Evolutionary conservation across 2,797 vertebrate species (phyloP).

Genomic region (Halcyon badia): DNA sequence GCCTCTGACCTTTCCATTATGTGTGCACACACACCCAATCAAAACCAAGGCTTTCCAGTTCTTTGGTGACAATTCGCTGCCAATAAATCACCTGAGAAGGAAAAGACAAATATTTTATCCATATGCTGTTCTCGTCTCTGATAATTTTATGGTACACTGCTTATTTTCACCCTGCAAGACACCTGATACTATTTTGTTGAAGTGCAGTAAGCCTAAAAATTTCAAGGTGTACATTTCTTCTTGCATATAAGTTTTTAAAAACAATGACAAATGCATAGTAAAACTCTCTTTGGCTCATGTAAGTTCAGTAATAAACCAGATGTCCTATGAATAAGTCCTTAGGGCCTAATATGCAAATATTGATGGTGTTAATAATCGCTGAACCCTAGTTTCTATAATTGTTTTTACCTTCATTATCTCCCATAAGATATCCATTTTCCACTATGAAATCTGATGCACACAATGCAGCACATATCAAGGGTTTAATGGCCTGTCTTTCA

Average conservation of each 20-base stretch:
- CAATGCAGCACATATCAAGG: conserved; percentile 57
- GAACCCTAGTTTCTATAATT: conserved; percentile 70
- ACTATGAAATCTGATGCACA: conserved; percentile 38
- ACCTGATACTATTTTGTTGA: conserved; percentile 11
- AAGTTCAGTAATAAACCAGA: conserved; percentile 69
- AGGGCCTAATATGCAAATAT: conserved; percentile 74
- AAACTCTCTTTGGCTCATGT: conserved; percentile 48
- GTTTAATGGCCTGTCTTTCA: conserved; percentile 74
- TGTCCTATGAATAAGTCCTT: conserved; percentile 52
- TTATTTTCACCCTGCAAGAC: not conserved
- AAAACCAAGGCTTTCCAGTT: not conserved
- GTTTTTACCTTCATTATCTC: conserved; percentile 76
- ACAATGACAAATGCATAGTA: conserved; percentile 44
- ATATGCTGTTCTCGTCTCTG: not conserved
- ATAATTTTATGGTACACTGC: not conserved
- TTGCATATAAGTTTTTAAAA: conserved; percentile 7
- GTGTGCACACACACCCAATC: not conserved
- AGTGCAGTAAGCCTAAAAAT: conserved; percentile 10
- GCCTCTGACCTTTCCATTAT: not conserved
- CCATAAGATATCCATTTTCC: conserved; percentile 70
- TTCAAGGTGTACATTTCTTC: not conserved
- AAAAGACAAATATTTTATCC: not conserved
- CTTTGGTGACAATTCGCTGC: not conserved
- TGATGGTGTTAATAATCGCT: conserved; percentile 68
- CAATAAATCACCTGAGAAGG: not conserved